Conservation (phyloP, 2,113 vertebrate genomes). For the Larimichthys crocea region DNA sequence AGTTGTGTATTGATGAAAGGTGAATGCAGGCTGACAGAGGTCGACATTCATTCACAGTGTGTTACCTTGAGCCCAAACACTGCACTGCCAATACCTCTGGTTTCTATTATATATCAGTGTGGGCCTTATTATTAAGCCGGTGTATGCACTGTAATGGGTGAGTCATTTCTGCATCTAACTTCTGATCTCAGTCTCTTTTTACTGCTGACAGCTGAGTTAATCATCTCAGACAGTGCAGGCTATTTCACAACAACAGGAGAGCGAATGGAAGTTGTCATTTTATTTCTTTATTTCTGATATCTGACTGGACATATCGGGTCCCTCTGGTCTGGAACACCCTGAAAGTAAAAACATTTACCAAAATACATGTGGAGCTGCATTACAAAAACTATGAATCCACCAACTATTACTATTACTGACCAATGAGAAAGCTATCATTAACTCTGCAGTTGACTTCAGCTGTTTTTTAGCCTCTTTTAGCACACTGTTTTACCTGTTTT, state of each 20-base stretch:
- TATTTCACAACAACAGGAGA: constrained; percentile 31
- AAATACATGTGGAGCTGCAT: neutral
- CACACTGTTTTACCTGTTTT: too few species aligned
- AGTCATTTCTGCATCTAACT: constrained; percentile 14
- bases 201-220: constrained; percentile 27
- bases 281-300: neutral
- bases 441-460: too few species aligned
- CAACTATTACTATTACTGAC: too few species aligned
- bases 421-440: too few species aligned
- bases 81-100: constrained; percentile 45
- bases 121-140: constrained; percentile 54
- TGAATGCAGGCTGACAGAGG: constrained; percentile 38
- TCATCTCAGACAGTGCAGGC: constrained; percentile 30
- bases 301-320: neutral
- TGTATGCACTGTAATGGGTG: constrained; percentile 26
- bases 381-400: too few species aligned
- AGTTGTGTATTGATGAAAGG: constrained; percentile 26
- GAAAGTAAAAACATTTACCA: neutral
- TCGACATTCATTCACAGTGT: constrained; percentile 21
- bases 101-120: constrained; percentile 49
- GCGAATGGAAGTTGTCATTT: constrained; percentile 2
- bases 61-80: neutral
- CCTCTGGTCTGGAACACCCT: neutral
- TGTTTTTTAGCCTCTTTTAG: too few species aligned
- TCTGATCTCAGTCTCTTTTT: constrained; percentile 28